Conservation (phyloP, 2,113 vertebrate genomes). For the Halcyon malimbica region DNA sequence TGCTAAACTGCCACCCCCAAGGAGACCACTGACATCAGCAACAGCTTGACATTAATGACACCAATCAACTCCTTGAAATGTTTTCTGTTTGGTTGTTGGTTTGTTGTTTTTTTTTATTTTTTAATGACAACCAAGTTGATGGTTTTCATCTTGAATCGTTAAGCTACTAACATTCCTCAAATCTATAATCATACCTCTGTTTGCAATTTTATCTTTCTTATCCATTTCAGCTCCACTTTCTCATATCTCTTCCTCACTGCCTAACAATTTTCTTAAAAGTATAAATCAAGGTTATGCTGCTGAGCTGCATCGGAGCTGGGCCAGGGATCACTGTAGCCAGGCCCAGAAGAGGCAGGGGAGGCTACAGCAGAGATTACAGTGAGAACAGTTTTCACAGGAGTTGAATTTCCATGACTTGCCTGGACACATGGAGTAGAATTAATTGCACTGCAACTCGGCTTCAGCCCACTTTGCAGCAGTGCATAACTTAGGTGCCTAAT, state of each 20-base stretch:
- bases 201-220: neutral
- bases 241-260: neutral
- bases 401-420: neutral
- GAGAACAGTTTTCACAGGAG: neutral
- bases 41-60: neutral
- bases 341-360: neutral
- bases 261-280: neutral
- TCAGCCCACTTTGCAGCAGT: neutral
- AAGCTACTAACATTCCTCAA: accelerated
- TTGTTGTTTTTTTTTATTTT: neutral
- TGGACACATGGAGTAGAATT: neutral
- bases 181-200: neutral
- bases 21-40: neutral
- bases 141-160: neutral
- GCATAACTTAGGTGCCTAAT: conserved; percentile 44
- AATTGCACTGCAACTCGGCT: neutral
- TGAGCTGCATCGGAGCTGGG: neutral
- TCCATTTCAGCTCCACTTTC: neutral
- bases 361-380: neutral
- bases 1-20: neutral
- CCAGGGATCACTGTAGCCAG: accelerated
- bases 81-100: neutral
- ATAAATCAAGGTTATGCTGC: neutral
- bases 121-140: neutral
- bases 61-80: neutral